Conservation (phyloP, 2,113 vertebrate species). For the Cromileptes altivelis region DNA sequence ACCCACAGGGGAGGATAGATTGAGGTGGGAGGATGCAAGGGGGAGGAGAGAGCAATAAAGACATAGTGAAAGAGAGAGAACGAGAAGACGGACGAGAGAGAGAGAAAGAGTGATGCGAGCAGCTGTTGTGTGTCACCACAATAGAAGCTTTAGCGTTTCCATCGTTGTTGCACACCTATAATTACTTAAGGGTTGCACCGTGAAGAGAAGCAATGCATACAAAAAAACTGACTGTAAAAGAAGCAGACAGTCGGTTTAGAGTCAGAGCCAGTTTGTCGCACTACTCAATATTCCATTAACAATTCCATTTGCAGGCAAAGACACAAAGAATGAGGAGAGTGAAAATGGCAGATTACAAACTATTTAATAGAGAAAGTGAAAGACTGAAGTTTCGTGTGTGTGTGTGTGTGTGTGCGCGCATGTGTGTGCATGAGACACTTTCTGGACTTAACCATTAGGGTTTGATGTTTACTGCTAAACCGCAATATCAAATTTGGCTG, state of each 20-base stretch:
- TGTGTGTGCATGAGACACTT: background rate
- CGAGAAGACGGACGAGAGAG: conserved; percentile 46
- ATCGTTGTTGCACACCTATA: conserved; percentile 58
- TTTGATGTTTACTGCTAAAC: background rate
- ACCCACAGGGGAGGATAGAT: conserved; percentile 75
- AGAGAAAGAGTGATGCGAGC: conserved; percentile 36
- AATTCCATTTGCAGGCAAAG: conserved; percentile 52
- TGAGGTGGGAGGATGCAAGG: conserved; percentile 29
- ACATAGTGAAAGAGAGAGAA: conserved; percentile 35
- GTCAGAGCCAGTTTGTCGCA: conserved; percentile 34
- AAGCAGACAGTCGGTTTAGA: conserved; percentile 27
- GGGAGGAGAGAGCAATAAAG: conserved; percentile 27
- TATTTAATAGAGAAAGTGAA: conserved; percentile 19
- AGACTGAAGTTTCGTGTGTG: background rate
- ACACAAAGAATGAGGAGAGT: conserved; percentile 19
- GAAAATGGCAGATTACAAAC: conserved; percentile 42
- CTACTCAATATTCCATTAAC: conserved; percentile 66
- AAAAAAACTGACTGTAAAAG: conserved; percentile 41
- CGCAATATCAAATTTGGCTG: background rate
- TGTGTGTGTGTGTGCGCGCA: too few species aligned
- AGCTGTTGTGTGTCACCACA: conserved; percentile 40
- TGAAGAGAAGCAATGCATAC: conserved; percentile 15
- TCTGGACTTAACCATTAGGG: background rate
- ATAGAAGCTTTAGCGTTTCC: conserved; percentile 41
- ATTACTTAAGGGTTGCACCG: conserved; percentile 54